Evolutionary conservation across 2,797 vertebrate species (phyloP).

Genomic region (Urosaurus nigricauda): DNA sequence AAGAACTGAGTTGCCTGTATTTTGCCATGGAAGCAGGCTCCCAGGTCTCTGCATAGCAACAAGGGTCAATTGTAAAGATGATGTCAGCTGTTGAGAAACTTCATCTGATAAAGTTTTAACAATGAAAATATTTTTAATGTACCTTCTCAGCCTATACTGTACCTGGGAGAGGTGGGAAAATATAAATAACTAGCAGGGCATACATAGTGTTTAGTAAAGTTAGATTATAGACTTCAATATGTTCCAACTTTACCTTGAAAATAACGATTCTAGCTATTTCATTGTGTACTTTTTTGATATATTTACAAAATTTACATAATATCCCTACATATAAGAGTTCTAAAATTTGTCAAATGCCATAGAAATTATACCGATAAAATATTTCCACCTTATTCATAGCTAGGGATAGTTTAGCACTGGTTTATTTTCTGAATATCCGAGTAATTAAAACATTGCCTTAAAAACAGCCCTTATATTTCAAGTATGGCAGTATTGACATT

Average conservation of each 20-base stretch:
- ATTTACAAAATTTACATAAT: not conserved
- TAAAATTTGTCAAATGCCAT: not conserved
- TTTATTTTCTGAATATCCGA: not conserved
- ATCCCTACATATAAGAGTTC: not conserved
- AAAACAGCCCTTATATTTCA: not conserved
- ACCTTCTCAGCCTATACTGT: rapidly evolving
- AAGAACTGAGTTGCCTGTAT: not conserved
- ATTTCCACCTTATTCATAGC: not conserved
- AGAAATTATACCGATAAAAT: not conserved
- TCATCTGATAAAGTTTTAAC: not conserved
- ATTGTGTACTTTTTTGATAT: not conserved
- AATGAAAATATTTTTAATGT: not conserved
- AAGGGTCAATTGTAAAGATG: not conserved
- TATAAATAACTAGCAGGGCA: rapidly evolving
- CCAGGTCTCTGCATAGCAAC: not conserved
- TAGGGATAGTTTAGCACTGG: not conserved
- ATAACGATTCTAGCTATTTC: not conserved
- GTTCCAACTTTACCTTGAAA: not conserved
- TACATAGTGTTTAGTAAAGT: not conserved
- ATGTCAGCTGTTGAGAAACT: not conserved
- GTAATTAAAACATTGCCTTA: not conserved
- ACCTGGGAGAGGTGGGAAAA: no score
- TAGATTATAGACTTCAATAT: not conserved
- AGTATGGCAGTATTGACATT: not conserved
- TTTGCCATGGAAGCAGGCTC: constrained; percentile 3